Conservation (phyloP, 2,888 invertebrate genomes). For the Lepeophtheirus nordmannii region DNA sequence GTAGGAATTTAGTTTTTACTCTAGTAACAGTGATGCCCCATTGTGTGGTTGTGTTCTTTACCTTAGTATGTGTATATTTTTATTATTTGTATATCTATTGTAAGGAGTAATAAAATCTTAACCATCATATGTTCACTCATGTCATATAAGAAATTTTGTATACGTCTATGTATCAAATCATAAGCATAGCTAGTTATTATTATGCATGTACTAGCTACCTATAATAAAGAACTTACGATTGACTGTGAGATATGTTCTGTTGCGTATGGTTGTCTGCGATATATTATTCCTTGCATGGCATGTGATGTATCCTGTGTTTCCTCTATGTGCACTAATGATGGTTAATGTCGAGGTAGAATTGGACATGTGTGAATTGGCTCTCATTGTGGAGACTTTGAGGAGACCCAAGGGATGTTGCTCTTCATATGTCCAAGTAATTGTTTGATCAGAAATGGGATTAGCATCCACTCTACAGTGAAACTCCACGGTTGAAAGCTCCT, state of each 20-base stretch:
- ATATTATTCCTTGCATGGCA: conserved; percentile 10
- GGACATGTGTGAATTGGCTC: neutral
- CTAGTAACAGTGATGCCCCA: no score
- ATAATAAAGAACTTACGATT: conserved; percentile 8
- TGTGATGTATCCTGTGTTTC: neutral
- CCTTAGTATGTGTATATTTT: no score
- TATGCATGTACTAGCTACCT: neutral
- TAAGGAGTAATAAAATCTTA: no score
- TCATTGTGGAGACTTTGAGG: neutral
- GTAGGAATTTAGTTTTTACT: no score
- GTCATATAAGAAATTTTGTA: no score
- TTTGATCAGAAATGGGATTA: conserved; percentile 4
- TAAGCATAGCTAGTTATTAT: no score
- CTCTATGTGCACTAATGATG: conserved; percentile 5
- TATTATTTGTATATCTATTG: no score
- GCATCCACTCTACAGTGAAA: conserved; percentile 1
- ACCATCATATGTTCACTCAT: no score
- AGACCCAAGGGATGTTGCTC: conserved; percentile 6
- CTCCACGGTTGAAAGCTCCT: neutral
- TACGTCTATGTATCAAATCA: no score
- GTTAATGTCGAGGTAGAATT: conserved; percentile 13
- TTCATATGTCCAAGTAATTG: neutral
- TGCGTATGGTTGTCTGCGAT: neutral
- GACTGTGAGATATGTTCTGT: conserved; percentile 9
- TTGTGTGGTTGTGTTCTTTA: no score